A percentile compares a stretch with the other conserved stretches of the same genome.
These are phyloP conservation scores for Chrysina gloriosa DNA, from an alignment of 2,888 invertebrate species.

Conservation along the genomic window DNA sequence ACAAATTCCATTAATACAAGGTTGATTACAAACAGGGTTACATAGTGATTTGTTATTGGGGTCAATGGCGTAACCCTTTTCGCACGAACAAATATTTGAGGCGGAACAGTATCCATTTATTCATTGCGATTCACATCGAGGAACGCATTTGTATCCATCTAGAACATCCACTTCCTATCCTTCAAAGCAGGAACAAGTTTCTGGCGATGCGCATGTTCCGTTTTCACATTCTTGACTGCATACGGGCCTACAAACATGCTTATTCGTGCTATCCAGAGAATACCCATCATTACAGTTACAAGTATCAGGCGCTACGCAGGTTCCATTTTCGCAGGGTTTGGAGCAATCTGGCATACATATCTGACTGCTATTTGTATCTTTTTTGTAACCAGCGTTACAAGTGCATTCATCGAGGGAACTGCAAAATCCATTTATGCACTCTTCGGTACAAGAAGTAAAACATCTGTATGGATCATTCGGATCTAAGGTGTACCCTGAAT, in stretches of 20 bases:
- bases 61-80: constrained; percentile 39
- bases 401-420: neutral
- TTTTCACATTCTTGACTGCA: constrained; percentile 54
- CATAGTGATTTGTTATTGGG: constrained; percentile 44
- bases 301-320: too few species aligned
- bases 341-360: too few species aligned
- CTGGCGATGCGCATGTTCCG: constrained; percentile 48
- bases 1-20: constrained; percentile 55
- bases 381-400: neutral
- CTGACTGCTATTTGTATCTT: neutral
- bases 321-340: too few species aligned
- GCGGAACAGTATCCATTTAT: constrained; percentile 61
- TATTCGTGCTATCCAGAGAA: neutral
- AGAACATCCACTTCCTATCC: constrained; percentile 43
- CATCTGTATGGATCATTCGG: too few species aligned
- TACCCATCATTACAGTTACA: neutral
- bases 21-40: constrained; percentile 50
- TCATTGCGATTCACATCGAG: constrained; percentile 67
- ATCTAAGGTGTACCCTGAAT: too few species aligned
- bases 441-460: too few species aligned
- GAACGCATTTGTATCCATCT: constrained; percentile 52
- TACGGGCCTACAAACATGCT: constrained; percentile 58
- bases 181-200: constrained; percentile 59
- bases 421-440: neutral
- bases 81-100: constrained; percentile 50